Evolutionary conservation across 1,140 invertebrate genomes (phyloP), one percentile per base, ranked within the genome.

Genomic region (Aphidius gifuensis): DNA sequence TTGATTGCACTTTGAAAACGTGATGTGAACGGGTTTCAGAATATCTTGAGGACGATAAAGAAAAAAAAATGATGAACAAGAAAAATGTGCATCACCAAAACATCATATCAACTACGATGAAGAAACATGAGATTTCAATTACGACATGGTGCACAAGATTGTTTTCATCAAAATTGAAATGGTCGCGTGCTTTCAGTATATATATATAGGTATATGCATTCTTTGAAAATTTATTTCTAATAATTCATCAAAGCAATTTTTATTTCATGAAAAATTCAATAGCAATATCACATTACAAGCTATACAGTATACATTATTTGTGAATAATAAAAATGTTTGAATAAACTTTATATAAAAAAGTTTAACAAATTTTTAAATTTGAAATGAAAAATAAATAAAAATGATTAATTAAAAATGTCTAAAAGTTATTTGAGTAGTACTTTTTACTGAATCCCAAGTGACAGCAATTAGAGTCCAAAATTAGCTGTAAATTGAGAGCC

Each of bases 71-170:
- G 4, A 32, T 1, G 4, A 32, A 32, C 0, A 32, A 32, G 1
- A 32, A 32, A 32, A 32, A 43, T 47, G 55, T 58, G 60, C 57
- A 61, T 45, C 62, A 56, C 23, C 23, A 32, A 32, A 32, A 72
- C 67, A 65, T 72, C 65, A 69, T 73, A 77, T 76, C 71, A 68
- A 74, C 71, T 39, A 40, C 71, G 50, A 64, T 66, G 71, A 67
- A 69, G 71, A 71, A 76, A 77, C 73, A 77, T 68, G 74, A 74
- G 69, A 77, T 77, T 75, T 77, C 75, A 77, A 77, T 76, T 77
- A 77, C 72, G 69, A 64, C 66, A 68, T 71, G 73, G 70, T 32
- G 42, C 48, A 63, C 71, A 38, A 70, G 72, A 32, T 32, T 32
- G 23, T 32, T 77, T 77, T 75, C 71, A 69, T 77, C 70, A 71